Base-by-base conservation (phyloP, 2,888 invertebrate genomes). In the Mycalesis mineus region DNA sequence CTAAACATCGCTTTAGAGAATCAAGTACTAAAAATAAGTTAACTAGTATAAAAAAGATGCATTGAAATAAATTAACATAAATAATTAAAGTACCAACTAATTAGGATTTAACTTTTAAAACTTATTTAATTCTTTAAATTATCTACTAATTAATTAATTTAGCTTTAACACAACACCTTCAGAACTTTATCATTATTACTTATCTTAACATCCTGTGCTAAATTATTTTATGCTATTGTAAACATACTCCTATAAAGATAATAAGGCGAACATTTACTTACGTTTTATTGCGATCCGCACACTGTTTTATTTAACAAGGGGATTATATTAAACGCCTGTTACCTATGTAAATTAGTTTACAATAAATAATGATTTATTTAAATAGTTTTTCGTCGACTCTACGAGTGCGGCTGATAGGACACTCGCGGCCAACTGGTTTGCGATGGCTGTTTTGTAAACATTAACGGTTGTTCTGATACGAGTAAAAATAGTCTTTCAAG, bases 381-480 rank as follows among this genome's bases (percentile, higher is more conserved):
- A 31, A 11, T 14, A 11, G 13, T 31, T 14, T 47, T 49, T 49
- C 39, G 49, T 13, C 37, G 28, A 28, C 37, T 28, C 6, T 5
- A 6, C 17, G 5, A 49, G 59, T 59, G 51, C 65, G 67, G 68
- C 49, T 52, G 22, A 57, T 64, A 70, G 68, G 66, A 60, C 40
- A 40, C 63, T 62, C 65, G 60, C 66, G 63, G 48, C 57, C 60
- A 52, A 58, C 58, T 55, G 60, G 62, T 58, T 65, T 63, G 65
- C 67, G 67, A 67, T 64, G 56, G 57, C 50, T 61, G 50, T 48
- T 55, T 55, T 54, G 63, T 69, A 42, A 39, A 67, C 74, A 79
- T 82, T 81, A 80, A 78, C 3, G 72, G 80, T 72, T 64, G 73
- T 76, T n/a, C n/a, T n/a, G n/a, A n/a, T n/a, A n/a, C n/a, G n/a